Percentiles rank a stretch among this genome's conserved stretches.
Evolutionary conservation across 2,113 vertebrate genomes (phyloP).

Genomic region (Callithrix jacchus): DNA sequence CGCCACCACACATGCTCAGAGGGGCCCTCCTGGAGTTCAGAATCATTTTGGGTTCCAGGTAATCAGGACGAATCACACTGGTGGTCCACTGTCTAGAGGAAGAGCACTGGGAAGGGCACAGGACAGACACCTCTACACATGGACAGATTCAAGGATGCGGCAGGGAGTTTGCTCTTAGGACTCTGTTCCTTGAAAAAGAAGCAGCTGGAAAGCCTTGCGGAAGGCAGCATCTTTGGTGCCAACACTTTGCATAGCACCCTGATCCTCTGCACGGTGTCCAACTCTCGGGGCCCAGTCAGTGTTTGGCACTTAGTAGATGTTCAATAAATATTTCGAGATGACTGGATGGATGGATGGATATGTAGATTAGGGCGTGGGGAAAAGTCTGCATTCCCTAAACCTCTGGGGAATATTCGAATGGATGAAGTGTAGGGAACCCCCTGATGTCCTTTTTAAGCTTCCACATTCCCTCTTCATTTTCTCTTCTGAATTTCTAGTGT

Average conservation of each 20-base stretch:
- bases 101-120: too few species aligned
- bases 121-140: not conserved
- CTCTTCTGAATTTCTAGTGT: not conserved
- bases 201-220: not conserved
- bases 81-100: not conserved
- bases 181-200: not conserved
- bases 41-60: constrained; percentile 57
- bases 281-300: not conserved
- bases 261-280: too few species aligned
- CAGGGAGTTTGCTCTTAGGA: not conserved
- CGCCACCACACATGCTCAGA: constrained; percentile 49
- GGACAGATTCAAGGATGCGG: not conserved
- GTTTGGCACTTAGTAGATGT: not conserved
- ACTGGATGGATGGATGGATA: not conserved
- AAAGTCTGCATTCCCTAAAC: not conserved
- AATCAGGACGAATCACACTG: constrained; percentile 20
- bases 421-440: not conserved
- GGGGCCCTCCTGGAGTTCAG: constrained; percentile 38
- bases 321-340: not conserved
- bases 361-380: not conserved
- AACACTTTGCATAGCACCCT: not conserved
- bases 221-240: not conserved
- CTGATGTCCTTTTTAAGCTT: not conserved
- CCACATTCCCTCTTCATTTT: not conserved
- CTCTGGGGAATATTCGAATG: not conserved